These are phyloP conservation scores for Calcarius lapponicus DNA, from an alignment of 2,797 vertebrate species.

Conservation along the genomic window DNA sequence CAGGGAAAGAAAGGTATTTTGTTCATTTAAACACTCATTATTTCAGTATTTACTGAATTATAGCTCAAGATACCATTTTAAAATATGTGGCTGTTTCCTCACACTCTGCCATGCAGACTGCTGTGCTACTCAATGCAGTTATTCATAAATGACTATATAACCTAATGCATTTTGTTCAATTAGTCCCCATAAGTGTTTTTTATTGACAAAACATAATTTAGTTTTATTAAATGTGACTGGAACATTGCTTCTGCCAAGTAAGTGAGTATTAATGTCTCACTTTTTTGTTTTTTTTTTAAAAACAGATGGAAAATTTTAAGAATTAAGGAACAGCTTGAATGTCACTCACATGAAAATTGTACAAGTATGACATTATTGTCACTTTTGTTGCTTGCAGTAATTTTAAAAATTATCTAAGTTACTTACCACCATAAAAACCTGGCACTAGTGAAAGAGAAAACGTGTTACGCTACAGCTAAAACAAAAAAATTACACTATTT, in stretches of 20 bases:
- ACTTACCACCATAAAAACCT: background rate
- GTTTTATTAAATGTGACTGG: constrained; percentile 34
- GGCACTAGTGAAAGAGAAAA: constrained; percentile 15
- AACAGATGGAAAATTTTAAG: constrained; percentile 41
- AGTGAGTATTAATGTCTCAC: background rate
- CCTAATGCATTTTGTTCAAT: background rate
- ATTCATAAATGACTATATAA: background rate
- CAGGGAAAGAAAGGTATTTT: background rate
- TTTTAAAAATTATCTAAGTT: background rate
- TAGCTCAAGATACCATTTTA: background rate
- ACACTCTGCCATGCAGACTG: background rate
- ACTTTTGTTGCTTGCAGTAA: constrained; percentile 18
- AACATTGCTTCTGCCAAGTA: constrained; percentile 2
- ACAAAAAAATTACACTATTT: background rate
- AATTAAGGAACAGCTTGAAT: constrained; percentile 60
- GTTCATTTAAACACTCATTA: background rate
- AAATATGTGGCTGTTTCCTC: background rate
- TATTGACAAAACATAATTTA: constrained; percentile 53
- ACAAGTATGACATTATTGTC: constrained; percentile 37
- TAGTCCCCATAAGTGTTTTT: background rate
- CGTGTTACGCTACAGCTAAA: background rate
- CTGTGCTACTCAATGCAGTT: background rate
- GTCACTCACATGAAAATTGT: constrained; percentile 23
- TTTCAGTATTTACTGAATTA: background rate
- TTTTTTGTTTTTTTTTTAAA: background rate